Base-by-base conservation (phyloP, 2,797 vertebrate species). In the Merluccius polli region DNA sequence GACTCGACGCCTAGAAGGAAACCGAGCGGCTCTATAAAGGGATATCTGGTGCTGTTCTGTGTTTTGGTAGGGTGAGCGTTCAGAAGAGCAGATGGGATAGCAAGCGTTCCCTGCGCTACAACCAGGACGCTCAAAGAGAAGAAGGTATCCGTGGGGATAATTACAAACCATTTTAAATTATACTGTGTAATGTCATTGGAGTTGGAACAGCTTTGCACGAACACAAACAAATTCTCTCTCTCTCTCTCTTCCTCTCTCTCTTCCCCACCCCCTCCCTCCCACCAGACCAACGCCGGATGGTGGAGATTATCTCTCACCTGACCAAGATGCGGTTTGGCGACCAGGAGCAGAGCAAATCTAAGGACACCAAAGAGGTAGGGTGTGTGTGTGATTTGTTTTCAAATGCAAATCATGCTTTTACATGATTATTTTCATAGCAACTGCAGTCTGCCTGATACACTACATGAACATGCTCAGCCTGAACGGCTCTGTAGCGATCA, bases 41-140 rank as follows among this genome's bases (percentile, higher is more conserved):
- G 31, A 32, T 68, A 29, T 75, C 29, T 68, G 11, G 3, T 65
- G 9, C 52, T 24, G 52, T 27, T 63, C 52, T 63, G 59, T 65
- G 59, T 27, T n/a, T 24, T 76, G 44, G 70, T 11, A 99, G 97
- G n/a, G 94, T 98, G 73, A 98, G 96, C 70, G 67, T 95, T 84
- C 97, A 97, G 93, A 97, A 95, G 79, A 98, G 92, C 89, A 99
- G 98, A 85, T 99, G 98, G 98, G 98, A 99, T 92, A 94, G 93
- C 78, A 93, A 95, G 81, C 95, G 98, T 70, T 98, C 97, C 8
- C 85, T 98, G 90, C 92, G 98, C 77, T 99, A 94, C 93, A 99
- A 99, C 91, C 98, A 99, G 87, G 98, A 99, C 15, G 95, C 96
- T 82, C 98, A 99, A 86, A 95, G 97, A 86, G 98, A 99, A 89